Percentiles rank a stretch among this genome's conserved stretches.
Evolutionary conservation across 2,113 vertebrate species (phyloP).

Genomic region (Calyptommatus sinebrachiatus): DNA sequence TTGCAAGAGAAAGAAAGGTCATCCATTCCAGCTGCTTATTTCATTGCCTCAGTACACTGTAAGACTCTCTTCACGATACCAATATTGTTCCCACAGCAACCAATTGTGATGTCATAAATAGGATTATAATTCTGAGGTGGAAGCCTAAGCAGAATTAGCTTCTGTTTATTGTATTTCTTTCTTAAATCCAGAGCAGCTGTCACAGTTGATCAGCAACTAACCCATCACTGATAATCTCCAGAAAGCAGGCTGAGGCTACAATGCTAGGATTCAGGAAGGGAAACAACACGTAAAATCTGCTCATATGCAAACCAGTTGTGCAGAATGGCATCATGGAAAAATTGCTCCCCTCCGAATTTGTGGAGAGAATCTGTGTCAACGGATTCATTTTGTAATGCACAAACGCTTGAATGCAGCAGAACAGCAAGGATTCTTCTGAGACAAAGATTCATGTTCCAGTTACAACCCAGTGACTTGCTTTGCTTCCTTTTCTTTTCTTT

Average conservation of each 20-base stretch:
- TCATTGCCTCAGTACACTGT: conserved; percentile 54
- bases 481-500: conserved; percentile 1
- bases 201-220: conserved; percentile 12
- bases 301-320: rapidly evolving
- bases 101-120: conserved; percentile 55
- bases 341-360: background rate
- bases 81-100: conserved; percentile 62
- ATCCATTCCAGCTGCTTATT: conserved; percentile 62
- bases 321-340: background rate
- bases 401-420: background rate
- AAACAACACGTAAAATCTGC: background rate
- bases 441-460: background rate
- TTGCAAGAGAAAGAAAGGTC: conserved; percentile 46
- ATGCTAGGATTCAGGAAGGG: background rate
- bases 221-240: background rate
- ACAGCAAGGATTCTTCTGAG: background rate
- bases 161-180: conserved; percentile 37
- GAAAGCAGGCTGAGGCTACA: background rate
- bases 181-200: conserved; percentile 20
- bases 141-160: conserved; percentile 50
- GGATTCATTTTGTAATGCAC: background rate
- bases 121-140: conserved; percentile 53
- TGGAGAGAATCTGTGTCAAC: conserved; percentile 2
- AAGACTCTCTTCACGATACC: conserved; percentile 57
- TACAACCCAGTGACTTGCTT: background rate